Percentiles rank a stretch among this genome's conserved stretches.
Conservation (phyloP, 2,888 invertebrate species). For the Anagyrus pseudococci region DNA sequence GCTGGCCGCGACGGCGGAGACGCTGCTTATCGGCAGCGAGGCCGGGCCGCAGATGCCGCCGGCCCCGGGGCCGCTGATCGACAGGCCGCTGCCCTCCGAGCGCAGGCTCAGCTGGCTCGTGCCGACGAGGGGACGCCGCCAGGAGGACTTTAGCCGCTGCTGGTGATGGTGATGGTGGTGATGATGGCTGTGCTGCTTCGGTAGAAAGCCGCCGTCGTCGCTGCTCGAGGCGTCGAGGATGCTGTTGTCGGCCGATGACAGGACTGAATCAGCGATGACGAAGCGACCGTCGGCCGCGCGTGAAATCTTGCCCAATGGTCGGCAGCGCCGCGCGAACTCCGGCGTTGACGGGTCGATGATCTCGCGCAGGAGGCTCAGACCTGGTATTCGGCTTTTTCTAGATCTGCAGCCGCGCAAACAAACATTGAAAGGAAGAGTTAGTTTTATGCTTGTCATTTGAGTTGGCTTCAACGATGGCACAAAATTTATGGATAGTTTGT, state of each 20-base stretch:
- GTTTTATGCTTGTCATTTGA: neutral
- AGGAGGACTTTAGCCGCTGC: slow-evolving; percentile 67
- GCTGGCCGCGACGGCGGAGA: neutral
- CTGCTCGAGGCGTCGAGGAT: slow-evolving; percentile 72
- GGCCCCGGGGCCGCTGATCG: slow-evolving; percentile 50
- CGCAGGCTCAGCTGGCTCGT: slow-evolving; percentile 74
- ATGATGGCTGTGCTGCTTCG: slow-evolving; percentile 61
- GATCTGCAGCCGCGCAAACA: slow-evolving; percentile 66
- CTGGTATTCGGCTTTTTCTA: slow-evolving; percentile 95
- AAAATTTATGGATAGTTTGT: slow-evolving; percentile 11
- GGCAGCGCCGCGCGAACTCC: slow-evolving; percentile 56
- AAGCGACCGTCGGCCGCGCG: slow-evolving; percentile 79
- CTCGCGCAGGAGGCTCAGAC: slow-evolving; percentile 78
- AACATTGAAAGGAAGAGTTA: slow-evolving; percentile 14
- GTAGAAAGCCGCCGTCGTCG: slow-evolving; percentile 86
- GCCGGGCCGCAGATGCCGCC: slow-evolving; percentile 34
- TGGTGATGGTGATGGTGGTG: slow-evolving; percentile 59
- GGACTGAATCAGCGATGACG: slow-evolving; percentile 67
- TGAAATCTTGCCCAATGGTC: slow-evolving; percentile 72
- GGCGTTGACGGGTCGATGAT: slow-evolving; percentile 64
- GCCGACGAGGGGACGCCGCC: slow-evolving; percentile 71
- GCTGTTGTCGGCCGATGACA: slow-evolving; percentile 66
- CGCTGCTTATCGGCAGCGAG: slow-evolving; percentile 42
- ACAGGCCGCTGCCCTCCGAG: slow-evolving; percentile 70
- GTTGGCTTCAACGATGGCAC: neutral